A percentile compares a stretch with the other conserved stretches of the same genome.
These are phyloP conservation scores for Acrocyrtus sp. DNA, from an alignment of 2,888 invertebrate genomes.

Conservation along the genomic window DNA sequence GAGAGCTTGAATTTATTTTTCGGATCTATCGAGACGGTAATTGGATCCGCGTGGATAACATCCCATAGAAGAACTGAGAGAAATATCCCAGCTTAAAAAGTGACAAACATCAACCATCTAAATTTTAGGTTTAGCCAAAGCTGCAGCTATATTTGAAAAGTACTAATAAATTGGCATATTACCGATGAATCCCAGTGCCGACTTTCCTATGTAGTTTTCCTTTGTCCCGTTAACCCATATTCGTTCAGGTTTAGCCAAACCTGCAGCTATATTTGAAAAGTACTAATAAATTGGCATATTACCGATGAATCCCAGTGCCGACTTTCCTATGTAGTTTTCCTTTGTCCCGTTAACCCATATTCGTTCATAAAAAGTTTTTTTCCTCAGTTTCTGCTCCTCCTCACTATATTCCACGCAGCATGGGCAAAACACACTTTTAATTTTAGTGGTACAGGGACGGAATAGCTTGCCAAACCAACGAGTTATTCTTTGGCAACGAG, in stretches of 20 bases:
- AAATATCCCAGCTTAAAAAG: slow-evolving; percentile 70
- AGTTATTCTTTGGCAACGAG: slow-evolving; percentile 34
- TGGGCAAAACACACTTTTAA: slow-evolving; percentile 30
- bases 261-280: no score
- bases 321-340: slow-evolving; percentile 74
- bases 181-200: slow-evolving; percentile 75
- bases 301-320: slow-evolving; percentile 75
- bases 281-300: no score
- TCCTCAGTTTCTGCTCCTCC: neutral
- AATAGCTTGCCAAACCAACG: slow-evolving; percentile 22
- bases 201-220: slow-evolving; percentile 74
- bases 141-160: no score
- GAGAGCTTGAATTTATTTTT: neutral
- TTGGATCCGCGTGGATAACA: slow-evolving; percentile 24
- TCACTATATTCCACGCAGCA: slow-evolving; percentile 34
- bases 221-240: slow-evolving; percentile 68
- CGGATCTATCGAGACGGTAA: neutral
- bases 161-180: no score
- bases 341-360: slow-evolving; percentile 68
- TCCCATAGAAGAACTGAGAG: slow-evolving; percentile 72
- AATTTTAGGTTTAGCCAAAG: no score
- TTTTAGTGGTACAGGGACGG: slow-evolving; percentile 6
- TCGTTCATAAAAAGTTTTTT: slow-evolving; percentile 42
- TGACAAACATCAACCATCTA: no score
- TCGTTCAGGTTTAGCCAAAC: no score